A percentile compares a stretch with the other conserved stretches of the same genome.
These are phyloP conservation scores for Eupithecia abbreviata DNA, from an alignment of 2,888 invertebrate genomes.

Conservation along the genomic window DNA sequence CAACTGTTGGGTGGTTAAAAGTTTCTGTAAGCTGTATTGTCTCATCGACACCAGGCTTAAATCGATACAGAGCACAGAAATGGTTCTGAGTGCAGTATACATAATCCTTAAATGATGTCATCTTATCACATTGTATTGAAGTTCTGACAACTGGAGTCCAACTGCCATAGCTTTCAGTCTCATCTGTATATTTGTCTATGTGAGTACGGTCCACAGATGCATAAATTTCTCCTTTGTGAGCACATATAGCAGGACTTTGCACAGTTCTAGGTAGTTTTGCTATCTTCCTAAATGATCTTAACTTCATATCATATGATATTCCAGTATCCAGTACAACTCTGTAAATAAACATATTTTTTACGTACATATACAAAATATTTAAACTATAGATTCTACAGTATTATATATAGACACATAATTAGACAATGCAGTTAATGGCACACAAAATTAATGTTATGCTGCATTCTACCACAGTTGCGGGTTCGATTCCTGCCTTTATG, in stretches of 20 bases:
- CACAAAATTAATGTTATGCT: background rate
- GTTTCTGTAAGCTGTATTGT: slow-evolving; percentile 54
- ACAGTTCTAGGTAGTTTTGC: slow-evolving; percentile 68
- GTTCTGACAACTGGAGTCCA: slow-evolving; percentile 59
- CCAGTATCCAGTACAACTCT: slow-evolving; percentile 68
- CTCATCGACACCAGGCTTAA: slow-evolving; percentile 59
- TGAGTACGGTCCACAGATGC: slow-evolving; percentile 60
- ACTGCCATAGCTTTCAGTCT: slow-evolving; percentile 50
- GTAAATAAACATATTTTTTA: slow-evolving; percentile 47
- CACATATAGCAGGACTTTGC: slow-evolving; percentile 70
- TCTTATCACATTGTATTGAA: slow-evolving; percentile 57
- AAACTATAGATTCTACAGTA: background rate
- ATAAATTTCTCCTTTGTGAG: slow-evolving; percentile 62
- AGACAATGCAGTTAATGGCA: background rate
- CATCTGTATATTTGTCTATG: slow-evolving; percentile 64
- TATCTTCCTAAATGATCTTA: slow-evolving; percentile 59
- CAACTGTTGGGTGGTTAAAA: slow-evolving; percentile 61
- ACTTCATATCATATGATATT: slow-evolving; percentile 65
- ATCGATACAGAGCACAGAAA: slow-evolving; percentile 65
- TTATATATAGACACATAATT: background rate
- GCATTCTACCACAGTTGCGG: background rate
- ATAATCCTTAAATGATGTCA: slow-evolving; percentile 65
- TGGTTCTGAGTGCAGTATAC: slow-evolving; percentile 72
- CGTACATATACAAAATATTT: background rate
- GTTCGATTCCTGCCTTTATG: no score